These are phyloP conservation scores for Phortica okadai DNA, from an alignment of 2,888 invertebrate genomes.

Conservation along the genomic window DNA sequence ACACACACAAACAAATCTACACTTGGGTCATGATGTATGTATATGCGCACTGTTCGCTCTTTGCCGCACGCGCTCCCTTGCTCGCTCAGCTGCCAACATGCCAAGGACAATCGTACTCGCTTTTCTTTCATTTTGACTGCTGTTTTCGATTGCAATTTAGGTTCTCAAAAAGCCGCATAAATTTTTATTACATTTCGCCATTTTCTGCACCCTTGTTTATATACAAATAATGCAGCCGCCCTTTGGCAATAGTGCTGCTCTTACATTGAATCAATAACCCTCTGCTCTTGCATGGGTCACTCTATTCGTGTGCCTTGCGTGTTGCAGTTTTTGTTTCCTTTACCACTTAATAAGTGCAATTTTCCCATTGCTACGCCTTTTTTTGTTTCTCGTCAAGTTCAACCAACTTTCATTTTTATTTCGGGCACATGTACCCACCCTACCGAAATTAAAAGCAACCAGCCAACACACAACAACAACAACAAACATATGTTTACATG, in stretches of 20 bases:
- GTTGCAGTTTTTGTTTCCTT: conserved; percentile 42
- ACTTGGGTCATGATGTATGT: conserved; percentile 4
- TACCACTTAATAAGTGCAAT: conserved; percentile 4
- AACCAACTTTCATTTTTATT: conserved; percentile 68
- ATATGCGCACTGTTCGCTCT: conserved; percentile 20
- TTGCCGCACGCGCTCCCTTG: neutral
- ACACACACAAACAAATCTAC: conserved; percentile 48
- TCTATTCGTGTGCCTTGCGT: conserved; percentile 43
- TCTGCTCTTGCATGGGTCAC: neutral
- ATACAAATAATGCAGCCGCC: neutral
- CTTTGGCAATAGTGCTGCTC: too few species aligned
- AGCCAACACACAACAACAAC: too few species aligned
- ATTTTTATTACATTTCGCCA: conserved; percentile 10
- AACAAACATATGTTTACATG: conserved; percentile 51
- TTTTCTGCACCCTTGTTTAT: conserved; percentile 13
- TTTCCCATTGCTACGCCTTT: conserved; percentile 19
- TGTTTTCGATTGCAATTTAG: conserved; percentile 10
- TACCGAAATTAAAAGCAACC: neutral
- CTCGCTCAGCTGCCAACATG: conserved; percentile 25
- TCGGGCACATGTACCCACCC: conserved; percentile 46
- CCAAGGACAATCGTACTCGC: conserved; percentile 56
- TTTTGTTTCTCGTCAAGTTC: conserved; percentile 56
- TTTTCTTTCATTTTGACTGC: neutral
- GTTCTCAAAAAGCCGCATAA: conserved; percentile 8
- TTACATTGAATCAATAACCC: neutral